Evolutionary conservation across 37 sponge, comb jelly and placozoan species (phyloP), one percentile per base, ranked within the genome.

Genomic region (Amphimedon queenslandica): DNA sequence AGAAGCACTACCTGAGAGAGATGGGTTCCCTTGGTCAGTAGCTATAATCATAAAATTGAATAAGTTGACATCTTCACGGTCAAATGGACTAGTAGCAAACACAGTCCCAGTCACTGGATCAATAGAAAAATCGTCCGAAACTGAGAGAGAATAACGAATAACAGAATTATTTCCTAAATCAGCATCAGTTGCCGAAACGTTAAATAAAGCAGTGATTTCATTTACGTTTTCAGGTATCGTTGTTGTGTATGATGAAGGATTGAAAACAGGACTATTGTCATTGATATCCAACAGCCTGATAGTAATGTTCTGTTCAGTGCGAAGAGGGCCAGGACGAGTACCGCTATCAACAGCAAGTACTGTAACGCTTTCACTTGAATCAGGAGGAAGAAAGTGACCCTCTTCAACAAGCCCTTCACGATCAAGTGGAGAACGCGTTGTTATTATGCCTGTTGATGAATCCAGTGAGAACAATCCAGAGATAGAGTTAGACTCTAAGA

Each of bases 231-330:
- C 90, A 35, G 55, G 36, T 6, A 90, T 47, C 0, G 18, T 28
- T 2, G 58, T 68, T 51, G 36, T 11, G 64, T 84, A 90, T n/a
- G 31, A 28, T 24, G n/a, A 42, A 3, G 72, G 77, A 3, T 53
- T 39, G 38, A 95, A 84, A 0, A 77, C 39, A 16, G 96, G 96
- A 5, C 64, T 37, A 39, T 95, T 81, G 80, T 95, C 96, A 73
- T 95, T 95, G 29, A 80, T 66, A 51, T 95, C 88, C 16, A 63
- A 58, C 8, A 93, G 64, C 16, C 56, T 81, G 37, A 93, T 76
- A 13, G 40, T 24, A 3, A 93, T 72, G 8, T 11, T 38, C 4
- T 71, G 70, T 2, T 23, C 32, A 56, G 68, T 43, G 28, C 51
- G 24, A 42, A 23, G 70, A 53, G 61, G 5, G 28, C 27, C 21